A percentile compares a stretch with the other conserved stretches of the same genome.
These are phyloP conservation scores for Lithophane socia DNA, from an alignment of 2,888 invertebrate species.

Conservation along the genomic window DNA sequence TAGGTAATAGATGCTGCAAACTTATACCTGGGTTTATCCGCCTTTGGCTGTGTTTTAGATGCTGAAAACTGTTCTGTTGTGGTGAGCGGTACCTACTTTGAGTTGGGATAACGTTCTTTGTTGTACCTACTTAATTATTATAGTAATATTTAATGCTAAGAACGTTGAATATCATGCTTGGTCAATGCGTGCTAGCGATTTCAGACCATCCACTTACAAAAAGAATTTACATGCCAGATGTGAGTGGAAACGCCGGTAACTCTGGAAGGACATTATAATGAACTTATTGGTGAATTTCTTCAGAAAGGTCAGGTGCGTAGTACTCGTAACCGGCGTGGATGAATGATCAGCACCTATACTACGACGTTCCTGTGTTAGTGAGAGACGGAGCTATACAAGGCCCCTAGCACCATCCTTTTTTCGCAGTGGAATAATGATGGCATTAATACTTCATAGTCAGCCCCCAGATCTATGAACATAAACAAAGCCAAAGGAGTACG, in stretches of 20 bases:
- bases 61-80: background rate
- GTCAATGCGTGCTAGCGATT: too few species aligned
- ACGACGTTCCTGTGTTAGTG: too few species aligned
- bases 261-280: background rate
- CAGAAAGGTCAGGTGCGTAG: too few species aligned
- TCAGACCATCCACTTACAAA: background rate
- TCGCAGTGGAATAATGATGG: too few species aligned
- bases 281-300: background rate
- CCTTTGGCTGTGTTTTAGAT: slow-evolving; percentile 9
- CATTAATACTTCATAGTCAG: too few species aligned
- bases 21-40: slow-evolving; percentile 10
- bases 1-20: slow-evolving; percentile 28
- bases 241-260: background rate
- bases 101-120: background rate
- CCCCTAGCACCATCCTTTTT: too few species aligned
- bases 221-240: background rate
- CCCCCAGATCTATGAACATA: too few species aligned
- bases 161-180: too few species aligned
- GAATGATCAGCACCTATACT: too few species aligned
- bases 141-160: background rate
- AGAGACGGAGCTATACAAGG: too few species aligned
- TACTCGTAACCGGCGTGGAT: too few species aligned
- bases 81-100: background rate
- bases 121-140: background rate
- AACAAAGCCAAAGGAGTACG: too few species aligned